phyloP scores from a whole-genome alignment of 1,140 invertebrate species.

The Zaprionus capensis region DNA sequence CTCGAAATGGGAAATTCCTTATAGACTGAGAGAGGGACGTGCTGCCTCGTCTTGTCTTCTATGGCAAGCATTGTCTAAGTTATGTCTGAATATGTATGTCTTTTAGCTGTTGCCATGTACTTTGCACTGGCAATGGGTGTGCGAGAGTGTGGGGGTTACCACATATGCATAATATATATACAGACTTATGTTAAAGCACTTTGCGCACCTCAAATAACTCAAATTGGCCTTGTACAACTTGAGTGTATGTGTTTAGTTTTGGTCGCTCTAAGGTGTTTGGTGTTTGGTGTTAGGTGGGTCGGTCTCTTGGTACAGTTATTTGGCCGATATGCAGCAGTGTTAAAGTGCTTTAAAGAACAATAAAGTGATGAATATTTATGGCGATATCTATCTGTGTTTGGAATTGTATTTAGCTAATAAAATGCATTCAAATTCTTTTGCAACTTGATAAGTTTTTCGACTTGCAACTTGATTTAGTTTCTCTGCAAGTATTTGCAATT shows the following conservation, averaged over 20 bases:
- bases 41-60: constrained; percentile 25
- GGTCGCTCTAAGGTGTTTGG: not conserved
- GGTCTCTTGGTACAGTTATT: constrained; percentile 31
- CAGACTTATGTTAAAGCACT: constrained; percentile 18
- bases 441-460: not conserved
- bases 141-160: not conserved
- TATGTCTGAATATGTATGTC: constrained; percentile 59
- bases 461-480: not conserved
- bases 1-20: constrained; percentile 75
- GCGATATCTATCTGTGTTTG: not conserved
- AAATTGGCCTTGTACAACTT: constrained; percentile 44
- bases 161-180: constrained; percentile 3
- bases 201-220: constrained; percentile 24
- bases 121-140: constrained; percentile 14
- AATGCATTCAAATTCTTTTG: not conserved
- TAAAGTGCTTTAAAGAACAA: constrained; percentile 1
- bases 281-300: constrained; percentile 9
- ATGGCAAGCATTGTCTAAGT: constrained; percentile 19
- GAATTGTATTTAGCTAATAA: not conserved
- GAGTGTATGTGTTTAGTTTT: not conserved
- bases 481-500: not conserved
- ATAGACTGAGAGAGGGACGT: constrained; percentile 7
- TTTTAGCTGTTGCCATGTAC: constrained; percentile 2
- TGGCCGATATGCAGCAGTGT: constrained; percentile 19
- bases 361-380: not conserved